Conservation (phyloP, 2,113 vertebrate genomes). For the Psophia crepitans region DNA sequence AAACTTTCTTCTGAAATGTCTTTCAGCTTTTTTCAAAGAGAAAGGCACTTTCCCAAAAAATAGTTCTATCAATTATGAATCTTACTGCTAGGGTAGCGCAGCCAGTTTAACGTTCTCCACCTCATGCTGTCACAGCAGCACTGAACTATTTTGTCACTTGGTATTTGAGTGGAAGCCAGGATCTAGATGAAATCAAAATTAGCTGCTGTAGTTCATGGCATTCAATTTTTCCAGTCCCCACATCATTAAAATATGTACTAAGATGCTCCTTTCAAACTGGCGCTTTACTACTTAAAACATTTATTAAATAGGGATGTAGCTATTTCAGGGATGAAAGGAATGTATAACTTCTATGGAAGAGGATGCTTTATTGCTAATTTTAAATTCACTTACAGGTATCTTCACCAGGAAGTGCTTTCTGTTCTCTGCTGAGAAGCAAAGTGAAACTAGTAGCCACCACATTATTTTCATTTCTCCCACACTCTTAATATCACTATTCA, state of each 20-base stretch:
- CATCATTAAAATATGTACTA: neutral
- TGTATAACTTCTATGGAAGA: neutral
- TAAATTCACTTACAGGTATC: neutral
- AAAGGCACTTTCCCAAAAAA: neutral
- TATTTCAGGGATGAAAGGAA: neutral
- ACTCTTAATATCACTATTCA: neutral
- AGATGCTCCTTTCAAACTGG: neutral
- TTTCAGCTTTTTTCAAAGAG: neutral
- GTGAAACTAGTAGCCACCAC: neutral
- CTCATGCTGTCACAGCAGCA: neutral
- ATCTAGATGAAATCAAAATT: neutral
- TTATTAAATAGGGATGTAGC: neutral
- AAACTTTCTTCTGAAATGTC: neutral
- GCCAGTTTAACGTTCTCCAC: neutral
- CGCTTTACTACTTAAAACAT: neutral
- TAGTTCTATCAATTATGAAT: neutral
- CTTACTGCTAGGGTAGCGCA: neutral
- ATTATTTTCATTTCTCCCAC: too few species aligned
- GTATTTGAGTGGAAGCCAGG: neutral
- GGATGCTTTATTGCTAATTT: neutral
- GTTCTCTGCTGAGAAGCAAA: neutral
- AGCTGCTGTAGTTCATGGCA: neutral
- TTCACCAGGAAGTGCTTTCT: neutral
- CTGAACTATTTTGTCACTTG: neutral
- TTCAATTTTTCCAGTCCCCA: neutral